Conservation (phyloP, 2,888 invertebrate genomes). For the Dryadula phaetusa region DNA sequence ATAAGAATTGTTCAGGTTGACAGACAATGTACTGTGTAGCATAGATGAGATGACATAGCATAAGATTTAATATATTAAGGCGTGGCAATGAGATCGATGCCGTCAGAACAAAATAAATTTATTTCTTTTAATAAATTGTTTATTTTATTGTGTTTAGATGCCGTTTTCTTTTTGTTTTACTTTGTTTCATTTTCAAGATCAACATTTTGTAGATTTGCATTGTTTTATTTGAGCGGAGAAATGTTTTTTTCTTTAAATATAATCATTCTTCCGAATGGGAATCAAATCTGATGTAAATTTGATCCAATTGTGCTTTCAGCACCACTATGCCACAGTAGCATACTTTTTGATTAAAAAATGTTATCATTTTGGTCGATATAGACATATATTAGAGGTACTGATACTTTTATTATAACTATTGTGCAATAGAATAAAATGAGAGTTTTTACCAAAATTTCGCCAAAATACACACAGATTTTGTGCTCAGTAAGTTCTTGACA, state of each 20-base stretch:
- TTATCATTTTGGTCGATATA: no score
- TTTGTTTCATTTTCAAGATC: not conserved
- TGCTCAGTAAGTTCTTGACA: not conserved
- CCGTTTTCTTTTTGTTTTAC: not conserved
- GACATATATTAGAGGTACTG: no score
- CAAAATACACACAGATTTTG: not conserved
- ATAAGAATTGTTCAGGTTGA: conserved; percentile 45
- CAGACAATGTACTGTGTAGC: conserved; percentile 49
- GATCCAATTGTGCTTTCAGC: no score
- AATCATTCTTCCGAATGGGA: no score
- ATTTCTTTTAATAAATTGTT: conserved; percentile 70
- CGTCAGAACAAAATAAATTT: conserved; percentile 74
- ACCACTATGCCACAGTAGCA: no score
- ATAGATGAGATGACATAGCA: conserved; percentile 37
- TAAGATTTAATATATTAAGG: conserved; percentile 32
- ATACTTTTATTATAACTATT: no score
- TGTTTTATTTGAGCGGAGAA: no score
- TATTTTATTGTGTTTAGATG: conserved; percentile 52
- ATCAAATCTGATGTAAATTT: no score
- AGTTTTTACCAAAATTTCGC: not conserved
- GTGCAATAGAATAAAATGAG: no score
- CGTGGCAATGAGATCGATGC: conserved; percentile 56
- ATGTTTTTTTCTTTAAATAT: no score
- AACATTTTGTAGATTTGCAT: no score
- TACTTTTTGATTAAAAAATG: no score